Evolutionary conservation across 2,888 invertebrate genomes (phyloP).

Genomic region (Barypeithes pellucidus): DNA sequence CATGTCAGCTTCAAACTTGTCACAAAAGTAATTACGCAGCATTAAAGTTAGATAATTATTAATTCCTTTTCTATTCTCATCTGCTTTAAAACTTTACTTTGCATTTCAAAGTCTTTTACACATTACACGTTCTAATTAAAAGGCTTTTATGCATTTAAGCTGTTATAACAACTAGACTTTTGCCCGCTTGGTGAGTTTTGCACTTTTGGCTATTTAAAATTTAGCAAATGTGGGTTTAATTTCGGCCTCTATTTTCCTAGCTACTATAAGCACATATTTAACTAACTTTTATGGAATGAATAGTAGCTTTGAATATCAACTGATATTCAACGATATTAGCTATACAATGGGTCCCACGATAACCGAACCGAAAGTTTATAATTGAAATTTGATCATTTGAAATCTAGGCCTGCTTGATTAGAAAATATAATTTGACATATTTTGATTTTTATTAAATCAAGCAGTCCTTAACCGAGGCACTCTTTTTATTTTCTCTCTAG

Average conservation of each 20-base stretch:
- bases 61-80: slow-evolving; percentile 31
- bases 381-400: too few relatives aligned
- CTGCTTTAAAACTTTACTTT: slow-evolving; percentile 29
- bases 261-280: neutral
- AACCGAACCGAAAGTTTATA: too few relatives aligned
- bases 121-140: slow-evolving; percentile 38
- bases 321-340: too few relatives aligned
- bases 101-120: slow-evolving; percentile 33
- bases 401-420: too few relatives aligned
- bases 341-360: too few relatives aligned
- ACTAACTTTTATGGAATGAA: too few relatives aligned
- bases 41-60: slow-evolving; percentile 23
- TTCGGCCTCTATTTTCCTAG: neutral
- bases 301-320: too few relatives aligned
- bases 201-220: neutral
- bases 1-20: slow-evolving; percentile 1
- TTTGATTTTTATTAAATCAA: too few relatives aligned
- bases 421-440: too few relatives aligned
- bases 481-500: too few relatives aligned
- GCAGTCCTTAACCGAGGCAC: too few relatives aligned
- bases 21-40: slow-evolving; percentile 9
- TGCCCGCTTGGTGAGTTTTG: slow-evolving; percentile 16
- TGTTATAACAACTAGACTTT: slow-evolving; percentile 40
- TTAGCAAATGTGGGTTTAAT: neutral
- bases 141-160: slow-evolving; percentile 42